Evolutionary conservation across 2,113 vertebrate species (phyloP).

Genomic region (Otocyon megalotis): DNA sequence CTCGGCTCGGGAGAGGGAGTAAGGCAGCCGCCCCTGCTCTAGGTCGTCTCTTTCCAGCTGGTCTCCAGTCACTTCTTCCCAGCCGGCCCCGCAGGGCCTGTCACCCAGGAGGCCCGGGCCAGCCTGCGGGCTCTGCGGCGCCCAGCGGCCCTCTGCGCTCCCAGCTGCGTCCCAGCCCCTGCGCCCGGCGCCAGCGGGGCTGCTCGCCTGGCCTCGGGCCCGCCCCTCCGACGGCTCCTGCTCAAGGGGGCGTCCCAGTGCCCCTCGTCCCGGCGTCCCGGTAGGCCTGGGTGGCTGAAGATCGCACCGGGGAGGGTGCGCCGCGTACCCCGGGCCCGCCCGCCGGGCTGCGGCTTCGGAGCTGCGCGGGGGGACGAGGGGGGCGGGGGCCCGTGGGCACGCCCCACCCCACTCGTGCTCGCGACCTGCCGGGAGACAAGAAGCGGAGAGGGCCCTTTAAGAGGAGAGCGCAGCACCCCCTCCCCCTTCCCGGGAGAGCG

Average conservation of each 20-base stretch:
- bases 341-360: neutral
- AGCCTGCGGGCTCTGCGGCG: slow-evolving; percentile 40
- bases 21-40: neutral
- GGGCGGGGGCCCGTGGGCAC: slow-evolving; percentile 80
- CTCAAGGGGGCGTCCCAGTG: slow-evolving; percentile 49
- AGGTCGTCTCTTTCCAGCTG: neutral
- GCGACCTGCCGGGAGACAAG: slow-evolving; percentile 73
- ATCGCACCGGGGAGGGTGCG: slow-evolving; percentile 14
- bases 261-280: neutral
- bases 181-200: neutral
- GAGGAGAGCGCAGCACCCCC: slow-evolving; percentile 69
- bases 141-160: neutral
- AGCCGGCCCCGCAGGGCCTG: slow-evolving; percentile 49
- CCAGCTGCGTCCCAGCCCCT: slow-evolving; percentile 23
- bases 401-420: slow-evolving; percentile 81
- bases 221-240: slow-evolving; percentile 66
- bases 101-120: slow-evolving; percentile 1
- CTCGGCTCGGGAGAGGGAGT: neutral
- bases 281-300: slow-evolving; percentile 31
- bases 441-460: slow-evolving; percentile 80
- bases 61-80: neutral
- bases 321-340: accelerated
- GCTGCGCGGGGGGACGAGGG: slow-evolving; percentile 34
- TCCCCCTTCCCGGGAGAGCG: slow-evolving; percentile 70
- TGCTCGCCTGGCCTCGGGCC: neutral